phyloP scores from a whole-genome alignment of 2,888 invertebrate species.

The Zootermopsis nevadensis region DNA sequence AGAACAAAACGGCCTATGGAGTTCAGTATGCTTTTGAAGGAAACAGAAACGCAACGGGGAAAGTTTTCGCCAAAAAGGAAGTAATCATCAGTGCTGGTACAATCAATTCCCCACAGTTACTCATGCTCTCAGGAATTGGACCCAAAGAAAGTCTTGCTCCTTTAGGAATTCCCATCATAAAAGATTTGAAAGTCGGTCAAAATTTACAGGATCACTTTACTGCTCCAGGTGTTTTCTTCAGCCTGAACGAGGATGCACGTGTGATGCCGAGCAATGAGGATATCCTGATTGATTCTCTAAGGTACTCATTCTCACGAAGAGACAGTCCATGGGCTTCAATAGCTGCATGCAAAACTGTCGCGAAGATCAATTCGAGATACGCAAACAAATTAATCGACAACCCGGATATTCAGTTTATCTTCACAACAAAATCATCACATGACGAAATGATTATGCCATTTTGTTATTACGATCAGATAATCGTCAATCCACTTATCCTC shows the following conservation, averaged over 20 bases:
- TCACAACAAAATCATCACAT: background rate
- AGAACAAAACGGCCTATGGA: slow-evolving; percentile 12
- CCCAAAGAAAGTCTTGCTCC: background rate
- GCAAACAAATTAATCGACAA: background rate
- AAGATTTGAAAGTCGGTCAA: slow-evolving; percentile 8
- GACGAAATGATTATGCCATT: background rate
- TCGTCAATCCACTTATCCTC: background rate
- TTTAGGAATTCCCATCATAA: background rate
- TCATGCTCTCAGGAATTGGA: slow-evolving; percentile 32
- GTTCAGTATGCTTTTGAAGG: slow-evolving; percentile 22
- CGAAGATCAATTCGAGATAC: background rate
- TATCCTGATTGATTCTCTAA: background rate
- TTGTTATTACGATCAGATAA: slow-evolving; percentile 17
- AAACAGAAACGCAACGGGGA: background rate
- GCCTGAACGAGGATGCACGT: background rate
- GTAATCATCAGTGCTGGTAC: slow-evolving; percentile 19
- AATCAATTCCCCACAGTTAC: slow-evolving; percentile 18
- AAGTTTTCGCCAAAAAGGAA: slow-evolving; percentile 9
- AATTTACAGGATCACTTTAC: slow-evolving; percentile 34
- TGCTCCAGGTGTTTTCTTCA: slow-evolving; percentile 5
- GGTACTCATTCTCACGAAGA: slow-evolving; percentile 6
- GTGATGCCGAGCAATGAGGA: background rate
- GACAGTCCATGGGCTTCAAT: background rate
- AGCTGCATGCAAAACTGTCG: background rate
- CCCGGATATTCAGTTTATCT: slow-evolving; percentile 3